Percentiles rank a stretch among this genome's conserved stretches.
phyloP scores from a whole-genome alignment of 2,888 invertebrate species.

The Thecophora atra region DNA sequence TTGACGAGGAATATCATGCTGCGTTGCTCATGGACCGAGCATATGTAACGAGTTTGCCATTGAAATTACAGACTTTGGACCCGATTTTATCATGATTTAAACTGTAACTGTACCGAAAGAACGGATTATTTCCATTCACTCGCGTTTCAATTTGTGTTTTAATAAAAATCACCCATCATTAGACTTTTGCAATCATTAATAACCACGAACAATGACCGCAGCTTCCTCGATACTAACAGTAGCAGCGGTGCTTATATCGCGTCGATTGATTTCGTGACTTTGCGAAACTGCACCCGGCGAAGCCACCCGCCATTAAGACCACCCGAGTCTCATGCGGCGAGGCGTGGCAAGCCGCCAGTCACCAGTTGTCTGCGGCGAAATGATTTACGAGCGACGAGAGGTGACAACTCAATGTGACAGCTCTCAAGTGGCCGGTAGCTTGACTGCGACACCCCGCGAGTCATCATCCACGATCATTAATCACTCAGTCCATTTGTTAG shows the following conservation, averaged over 20 bases:
- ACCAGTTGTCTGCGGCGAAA: conserved; percentile 1
- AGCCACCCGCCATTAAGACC: background rate
- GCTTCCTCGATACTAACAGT: background rate
- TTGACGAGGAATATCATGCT: too few relatives aligned
- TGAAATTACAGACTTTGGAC: too few relatives aligned
- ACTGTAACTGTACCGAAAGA: too few relatives aligned
- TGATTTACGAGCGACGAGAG: background rate
- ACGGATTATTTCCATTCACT: too few relatives aligned
- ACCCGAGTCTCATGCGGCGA: background rate
- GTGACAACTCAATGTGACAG: conserved; percentile 3
- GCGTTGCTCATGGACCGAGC: too few relatives aligned
- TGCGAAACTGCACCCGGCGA: background rate
- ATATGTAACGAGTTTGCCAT: too few relatives aligned
- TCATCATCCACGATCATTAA: conserved; percentile 3
- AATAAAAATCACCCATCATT: background rate
- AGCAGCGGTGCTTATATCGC: background rate
- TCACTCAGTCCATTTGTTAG: background rate
- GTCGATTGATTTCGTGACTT: background rate
- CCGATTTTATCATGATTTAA: background rate
- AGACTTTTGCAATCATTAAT: background rate
- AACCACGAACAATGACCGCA: background rate
- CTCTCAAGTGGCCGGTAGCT: conserved; percentile 8
- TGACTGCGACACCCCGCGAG: background rate
- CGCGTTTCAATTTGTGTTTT: too few relatives aligned
- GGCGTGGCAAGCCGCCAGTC: background rate